phyloP scores from a whole-genome alignment of 2,888 invertebrate genomes.

The Hydriomena furcata region DNA sequence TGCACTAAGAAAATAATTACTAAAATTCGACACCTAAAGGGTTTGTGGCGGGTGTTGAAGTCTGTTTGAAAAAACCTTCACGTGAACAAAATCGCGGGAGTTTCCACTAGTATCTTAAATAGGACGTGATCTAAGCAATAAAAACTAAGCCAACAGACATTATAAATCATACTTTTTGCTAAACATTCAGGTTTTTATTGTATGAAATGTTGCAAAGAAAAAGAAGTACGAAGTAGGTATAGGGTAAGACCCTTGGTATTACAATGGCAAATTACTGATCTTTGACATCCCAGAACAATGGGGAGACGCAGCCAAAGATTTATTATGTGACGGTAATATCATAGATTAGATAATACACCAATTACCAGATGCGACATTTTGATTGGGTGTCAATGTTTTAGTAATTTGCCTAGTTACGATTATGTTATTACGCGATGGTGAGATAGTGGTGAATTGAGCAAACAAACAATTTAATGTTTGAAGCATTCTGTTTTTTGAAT shows the following conservation, averaged over 20 bases:
- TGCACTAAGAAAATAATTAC: too few relatives aligned
- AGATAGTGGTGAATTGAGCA: too few relatives aligned
- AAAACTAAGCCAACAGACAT: conserved; percentile 42
- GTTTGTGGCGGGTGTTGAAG: too few relatives aligned
- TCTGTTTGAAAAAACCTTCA: too few relatives aligned
- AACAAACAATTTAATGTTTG: too few relatives aligned
- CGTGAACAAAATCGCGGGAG: too few relatives aligned
- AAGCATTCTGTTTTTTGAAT: too few relatives aligned
- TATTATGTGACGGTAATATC: conserved; percentile 61
- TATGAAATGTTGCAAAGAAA: conserved; percentile 39
- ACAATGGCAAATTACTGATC: conserved; percentile 81
- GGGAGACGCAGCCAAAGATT: conserved; percentile 60
- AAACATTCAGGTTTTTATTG: conserved; percentile 43
- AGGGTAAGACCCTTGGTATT: conserved; percentile 49
- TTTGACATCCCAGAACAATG: conserved; percentile 80
- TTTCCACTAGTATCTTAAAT: background rate
- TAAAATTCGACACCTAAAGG: too few relatives aligned
- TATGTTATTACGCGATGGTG: too few relatives aligned
- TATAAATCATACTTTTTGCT: conserved; percentile 51
- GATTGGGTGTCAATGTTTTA: conserved; percentile 14
- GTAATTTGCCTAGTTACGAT: conserved; percentile 10
- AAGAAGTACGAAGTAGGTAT: conserved; percentile 22
- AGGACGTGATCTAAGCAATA: conserved; percentile 40
- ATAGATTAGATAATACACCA: conserved; percentile 39
- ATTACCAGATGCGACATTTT: conserved; percentile 27